Base-by-base conservation (phyloP, 2,888 invertebrate species). In the Latrodectus elegans region DNA sequence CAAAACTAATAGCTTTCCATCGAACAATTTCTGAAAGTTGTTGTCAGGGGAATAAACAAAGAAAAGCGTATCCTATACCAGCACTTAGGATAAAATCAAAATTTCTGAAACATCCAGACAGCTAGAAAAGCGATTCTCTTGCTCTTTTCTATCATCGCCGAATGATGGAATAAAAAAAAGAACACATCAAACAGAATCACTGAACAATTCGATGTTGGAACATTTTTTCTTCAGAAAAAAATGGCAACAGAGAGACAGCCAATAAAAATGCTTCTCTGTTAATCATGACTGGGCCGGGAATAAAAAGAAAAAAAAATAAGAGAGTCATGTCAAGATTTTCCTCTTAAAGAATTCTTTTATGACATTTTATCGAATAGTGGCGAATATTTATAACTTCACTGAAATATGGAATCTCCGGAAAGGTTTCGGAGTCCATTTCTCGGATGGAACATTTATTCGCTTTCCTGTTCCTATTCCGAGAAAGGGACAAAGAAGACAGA, bases 331-430 rank as follows among this genome's bases (percentile, higher is more conserved):
- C 83, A 83, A 77, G 76, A 83, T 83, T 83, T 76, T 83, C 71
- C 71, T 26, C 76, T 83, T 71, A 77, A 83, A 83, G 83, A 83
- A 83, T 83, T 76, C 83, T 77, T 71, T 83, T 76, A 77, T 83
- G 83, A 77, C 83, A 64, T 83, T 83, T 83, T 83, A 83, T 83
- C 76, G 83, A 83, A 83, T 76, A 70, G 83, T 83, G 77, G 77
- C 76, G 83, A 83, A 83, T 83, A 83, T 83, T 83, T 83, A 83
- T 83, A 77, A 83, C 76, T 52, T 83, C 83, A 71, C 70, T 83
- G 83, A 83, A 77, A 83, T 83, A 77, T 83, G 83, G 76, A 77
- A 83, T 83, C 75, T 51, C 22, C 26, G 74, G 12, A 71, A 83
- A 71, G 26, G 71, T 64, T 83, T 83, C 51, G 51, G 65, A 71